Conservation (phyloP, 2,888 invertebrate species). For the Melipona bicolor region DNA sequence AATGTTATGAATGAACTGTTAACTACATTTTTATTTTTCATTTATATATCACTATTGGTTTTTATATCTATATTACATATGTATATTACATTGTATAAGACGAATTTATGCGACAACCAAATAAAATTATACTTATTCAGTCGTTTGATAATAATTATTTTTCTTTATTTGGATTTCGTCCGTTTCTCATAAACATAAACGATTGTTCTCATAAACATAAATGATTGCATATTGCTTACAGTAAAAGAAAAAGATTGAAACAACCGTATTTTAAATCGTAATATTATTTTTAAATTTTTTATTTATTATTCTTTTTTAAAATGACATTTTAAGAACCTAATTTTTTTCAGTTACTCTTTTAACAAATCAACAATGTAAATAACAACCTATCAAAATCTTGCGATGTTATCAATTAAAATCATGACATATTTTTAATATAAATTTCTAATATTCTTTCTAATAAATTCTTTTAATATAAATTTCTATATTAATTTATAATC, state of each 20-base stretch:
- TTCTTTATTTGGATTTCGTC: not conserved
- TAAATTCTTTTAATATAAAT: too few relatives aligned
- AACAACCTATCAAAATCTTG: not conserved
- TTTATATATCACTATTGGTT: too few relatives aligned
- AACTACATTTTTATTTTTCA: too few relatives aligned
- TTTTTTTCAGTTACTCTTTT: not conserved
- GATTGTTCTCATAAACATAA: not conserved
- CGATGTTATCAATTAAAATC: not conserved
- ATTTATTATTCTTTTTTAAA: not conserved
- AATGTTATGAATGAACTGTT: too few relatives aligned
- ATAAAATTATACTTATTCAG: too few relatives aligned
- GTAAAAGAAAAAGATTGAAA: not conserved
- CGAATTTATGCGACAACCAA: too few relatives aligned
- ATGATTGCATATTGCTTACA: not conserved
- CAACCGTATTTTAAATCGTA: not conserved
- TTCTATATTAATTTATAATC: too few relatives aligned
- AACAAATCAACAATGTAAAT: slow-evolving; percentile 1
- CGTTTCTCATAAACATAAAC: not conserved
- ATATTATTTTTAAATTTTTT: not conserved
- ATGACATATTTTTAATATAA: not conserved
- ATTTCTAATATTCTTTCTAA: too few relatives aligned
- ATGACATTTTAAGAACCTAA: not conserved
- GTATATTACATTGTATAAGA: too few relatives aligned
- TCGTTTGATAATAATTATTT: not conserved
- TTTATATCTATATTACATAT: too few relatives aligned